These are phyloP conservation scores for Drosophila miranda DNA, from an alignment of 1,140 invertebrate species.

Conservation along the genomic window DNA sequence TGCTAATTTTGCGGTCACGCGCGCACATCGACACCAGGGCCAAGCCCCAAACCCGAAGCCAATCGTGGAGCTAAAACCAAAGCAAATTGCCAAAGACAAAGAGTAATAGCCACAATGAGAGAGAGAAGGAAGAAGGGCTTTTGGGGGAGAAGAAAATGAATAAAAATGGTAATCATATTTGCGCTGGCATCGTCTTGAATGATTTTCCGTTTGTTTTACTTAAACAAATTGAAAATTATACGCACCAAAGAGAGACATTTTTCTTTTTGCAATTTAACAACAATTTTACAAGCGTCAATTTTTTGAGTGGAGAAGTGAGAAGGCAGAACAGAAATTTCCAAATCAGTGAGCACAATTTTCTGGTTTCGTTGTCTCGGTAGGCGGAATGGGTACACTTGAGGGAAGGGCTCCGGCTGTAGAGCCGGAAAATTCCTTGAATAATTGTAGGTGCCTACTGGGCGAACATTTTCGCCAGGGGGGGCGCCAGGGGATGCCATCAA, in stretches of 20 bases:
- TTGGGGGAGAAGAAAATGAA: slow-evolving; percentile 42
- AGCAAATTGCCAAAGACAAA: slow-evolving; percentile 60
- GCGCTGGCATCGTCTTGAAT: slow-evolving; percentile 55
- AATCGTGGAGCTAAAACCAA: slow-evolving; percentile 55
- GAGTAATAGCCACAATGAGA: slow-evolving; percentile 5
- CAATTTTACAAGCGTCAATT: slow-evolving; percentile 53
- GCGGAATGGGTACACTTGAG: slow-evolving; percentile 8
- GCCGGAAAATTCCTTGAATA: slow-evolving; percentile 52
- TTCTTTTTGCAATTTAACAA: slow-evolving; percentile 65
- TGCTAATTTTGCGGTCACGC: slow-evolving; percentile 78
- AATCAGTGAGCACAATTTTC: slow-evolving; percentile 80
- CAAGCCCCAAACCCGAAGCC: slow-evolving; percentile 26
- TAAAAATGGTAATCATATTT: slow-evolving; percentile 77
- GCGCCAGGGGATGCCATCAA: slow-evolving; percentile 12
- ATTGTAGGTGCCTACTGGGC: slow-evolving; percentile 52
- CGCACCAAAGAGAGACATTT: slow-evolving; percentile 36
- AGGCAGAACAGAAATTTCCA: slow-evolving; percentile 55
- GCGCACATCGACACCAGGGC: slow-evolving; percentile 54
- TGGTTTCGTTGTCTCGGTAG: slow-evolving; percentile 65
- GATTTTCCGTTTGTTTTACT: slow-evolving; percentile 74
- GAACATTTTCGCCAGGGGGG: slow-evolving; percentile 55
- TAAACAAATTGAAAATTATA: slow-evolving; percentile 81
- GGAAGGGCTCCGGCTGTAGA: not conserved
- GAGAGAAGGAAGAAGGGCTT: slow-evolving; percentile 14
- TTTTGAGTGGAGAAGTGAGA: not conserved